Base-by-base conservation (phyloP, 2,888 invertebrate genomes). In the Pachliopta kotzebuea region DNA sequence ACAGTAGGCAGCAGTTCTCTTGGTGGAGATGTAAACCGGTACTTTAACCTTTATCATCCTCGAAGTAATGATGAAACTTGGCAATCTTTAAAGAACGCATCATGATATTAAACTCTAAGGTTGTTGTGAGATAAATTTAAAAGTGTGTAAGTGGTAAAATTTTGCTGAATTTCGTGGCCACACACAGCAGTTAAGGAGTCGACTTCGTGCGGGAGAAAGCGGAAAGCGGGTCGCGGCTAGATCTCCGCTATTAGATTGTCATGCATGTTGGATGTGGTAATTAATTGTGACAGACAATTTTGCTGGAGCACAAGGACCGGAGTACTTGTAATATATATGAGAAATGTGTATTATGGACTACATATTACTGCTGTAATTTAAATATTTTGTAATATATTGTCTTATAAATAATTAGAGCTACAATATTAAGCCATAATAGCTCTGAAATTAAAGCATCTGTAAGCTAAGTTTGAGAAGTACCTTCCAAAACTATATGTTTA, bases 161-260 rank as follows among this genome's bases (percentile, higher is more conserved):
- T 9, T 37, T 14, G 3, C 26, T 26, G 26, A 26, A 23, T 71
- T 76, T 78, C 45, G 45, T 77, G 74, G 86, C 88, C 79, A 57
- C 71, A 72, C 72, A 65, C 70, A 75, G 71, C 72, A 70, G 79
- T 77, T 82, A 80, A 85, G 84, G 61, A 65, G 65, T 54, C 29
- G 81, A 81, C 79, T 81, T 90, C 89, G 88, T 90, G 90, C 84
- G 70, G 78, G 88, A 85, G 90, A 90, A 88, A 90, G 88, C 90
- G 84, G 86, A 87, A 87, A 89, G 86, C 86, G 85, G 88, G 86
- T 83, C 85, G 83, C 80, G 74, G 77, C 83, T 81, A 86, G 86
- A 89, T 89, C 86, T 85, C 83, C 75, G 77, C 86, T 84, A 88
- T 90, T 88, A 89, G 86, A 88, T 88, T 89, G 88, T 86, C 88